Percentiles rank a stretch among this genome's conserved stretches.
These are phyloP conservation scores for Hyposmocoma kahamanoa DNA, from an alignment of 1,140 invertebrate species.

Conservation along the genomic window DNA sequence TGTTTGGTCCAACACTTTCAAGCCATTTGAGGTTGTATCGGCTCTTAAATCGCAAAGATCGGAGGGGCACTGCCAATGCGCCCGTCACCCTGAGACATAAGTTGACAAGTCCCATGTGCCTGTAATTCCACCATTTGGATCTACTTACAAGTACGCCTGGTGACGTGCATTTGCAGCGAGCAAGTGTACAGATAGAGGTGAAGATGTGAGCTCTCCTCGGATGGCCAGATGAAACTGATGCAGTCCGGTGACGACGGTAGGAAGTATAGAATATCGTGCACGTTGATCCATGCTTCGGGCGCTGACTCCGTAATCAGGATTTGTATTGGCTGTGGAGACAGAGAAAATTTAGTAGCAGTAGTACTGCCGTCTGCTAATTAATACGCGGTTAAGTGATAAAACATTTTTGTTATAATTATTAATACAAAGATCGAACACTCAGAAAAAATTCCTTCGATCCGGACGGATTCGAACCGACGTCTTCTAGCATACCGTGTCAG, in stretches of 20 bases:
- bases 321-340: slow-evolving; percentile 33
- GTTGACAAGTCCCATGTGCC: too few species aligned
- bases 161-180: slow-evolving; percentile 65
- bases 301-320: slow-evolving; percentile 54
- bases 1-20: not conserved
- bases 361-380: too few species aligned
- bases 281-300: slow-evolving; percentile 89
- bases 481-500: too few species aligned
- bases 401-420: too few species aligned
- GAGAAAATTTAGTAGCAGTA: too few species aligned
- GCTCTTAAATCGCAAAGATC: too few species aligned
- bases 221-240: slow-evolving; percentile 92
- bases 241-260: slow-evolving; percentile 76
- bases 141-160: slow-evolving; percentile 59
- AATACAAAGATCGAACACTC: too few species aligned
- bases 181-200: slow-evolving; percentile 89
- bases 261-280: slow-evolving; percentile 92
- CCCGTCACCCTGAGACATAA: too few species aligned
- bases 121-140: slow-evolving; percentile 7
- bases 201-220: slow-evolving; percentile 92
- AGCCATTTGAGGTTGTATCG: slow-evolving; percentile 8
- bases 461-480: too few species aligned
- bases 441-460: too few species aligned
- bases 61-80: too few species aligned
- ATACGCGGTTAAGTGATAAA: too few species aligned